Evolutionary conservation across 2,888 invertebrate genomes (phyloP).

Genomic region (Nemapogon koenigi): DNA sequence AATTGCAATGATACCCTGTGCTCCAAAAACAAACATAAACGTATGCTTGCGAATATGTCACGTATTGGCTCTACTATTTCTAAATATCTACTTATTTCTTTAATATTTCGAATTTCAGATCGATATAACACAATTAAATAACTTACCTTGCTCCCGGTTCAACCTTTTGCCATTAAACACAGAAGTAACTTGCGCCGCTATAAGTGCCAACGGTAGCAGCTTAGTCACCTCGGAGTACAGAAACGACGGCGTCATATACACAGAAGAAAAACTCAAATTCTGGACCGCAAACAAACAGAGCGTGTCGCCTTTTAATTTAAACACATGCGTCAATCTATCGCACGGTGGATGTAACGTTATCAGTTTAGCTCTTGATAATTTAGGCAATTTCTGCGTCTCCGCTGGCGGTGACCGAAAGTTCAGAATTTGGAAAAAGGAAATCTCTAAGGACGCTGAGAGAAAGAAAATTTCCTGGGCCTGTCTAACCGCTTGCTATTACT

Average conservation of each 20-base stretch:
- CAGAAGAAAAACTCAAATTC: constrained; percentile 52
- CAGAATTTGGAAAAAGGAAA: constrained; percentile 43
- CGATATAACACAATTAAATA: constrained; percentile 51
- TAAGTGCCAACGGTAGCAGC: constrained; percentile 42
- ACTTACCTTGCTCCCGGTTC: constrained; percentile 39
- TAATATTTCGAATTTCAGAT: constrained; percentile 29
- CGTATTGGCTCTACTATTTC: no score
- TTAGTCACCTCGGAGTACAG: constrained; percentile 53
- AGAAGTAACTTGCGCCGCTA: constrained; percentile 47
- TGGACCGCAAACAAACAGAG: constrained; percentile 30
- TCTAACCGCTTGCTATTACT: constrained; percentile 51
- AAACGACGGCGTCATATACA: constrained; percentile 44
- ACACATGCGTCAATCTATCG: constrained; percentile 48
- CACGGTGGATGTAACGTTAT: constrained; percentile 50
- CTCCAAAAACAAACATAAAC: no score
- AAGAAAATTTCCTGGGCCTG: constrained; percentile 32
- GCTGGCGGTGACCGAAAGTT: constrained; percentile 51
- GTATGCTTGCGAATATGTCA: no score
- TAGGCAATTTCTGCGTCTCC: constrained; percentile 46
- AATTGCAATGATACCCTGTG: no score
- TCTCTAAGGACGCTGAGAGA: constrained; percentile 10
- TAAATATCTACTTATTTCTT: constrained; percentile 1
- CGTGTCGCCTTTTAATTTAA: constrained; percentile 34
- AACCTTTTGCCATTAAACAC: constrained; percentile 49
- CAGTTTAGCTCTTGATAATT: constrained; percentile 36